Evolutionary conservation across 1,140 invertebrate genomes (phyloP), one percentile per base, ranked within the genome.

Genomic region (Leptonema lineaticorne): DNA sequence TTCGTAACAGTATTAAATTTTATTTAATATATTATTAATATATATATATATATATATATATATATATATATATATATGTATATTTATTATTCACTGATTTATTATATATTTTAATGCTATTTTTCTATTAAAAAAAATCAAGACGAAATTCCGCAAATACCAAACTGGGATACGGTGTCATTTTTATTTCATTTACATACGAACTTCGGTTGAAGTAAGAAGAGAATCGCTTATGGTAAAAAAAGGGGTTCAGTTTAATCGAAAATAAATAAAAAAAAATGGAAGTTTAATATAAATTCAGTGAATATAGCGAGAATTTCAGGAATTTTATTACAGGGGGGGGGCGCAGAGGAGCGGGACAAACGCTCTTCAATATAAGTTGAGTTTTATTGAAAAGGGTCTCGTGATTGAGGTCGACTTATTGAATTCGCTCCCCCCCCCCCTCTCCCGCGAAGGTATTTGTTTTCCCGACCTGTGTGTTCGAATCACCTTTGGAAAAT

Each of bases 311-410:
- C 18, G 46, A 29, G 65, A 59, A 67, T 67, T 67, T 60, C 28
- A 18, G 65, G 65, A 67, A 67, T 67, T 67, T 67, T 67, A 67
- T 67, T 67, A 67, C 20, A 22, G 28, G 29, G 28, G n/a, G n/a
- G n/a, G n/a, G n/a, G n/a, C n/a, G n/a, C n/a, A n/a, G n/a, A n/a
- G n/a, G n/a, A 48, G n/a, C 18, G 65, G 65, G 65, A 67, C 65
- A 60, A 67, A 67, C 33, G 57, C 45, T 58, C 37, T 29, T 67
- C 65, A 48, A 67, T 67, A 59, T 26, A 67, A 46, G 24, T 59
- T 27, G 65, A 67, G 65, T 58, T 67, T 67, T 67, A 67, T 67
- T 67, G 65, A 67, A 67, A 59, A 67, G 65, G 65, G 65, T 67
- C 56, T 24, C 20, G 65, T 67, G 65, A 67, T 67, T 67, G 65